Percentiles rank a stretch among this genome's conserved stretches.
phyloP scores from a whole-genome alignment of 2,888 invertebrate genomes.

The Eretmocerus hayati region DNA sequence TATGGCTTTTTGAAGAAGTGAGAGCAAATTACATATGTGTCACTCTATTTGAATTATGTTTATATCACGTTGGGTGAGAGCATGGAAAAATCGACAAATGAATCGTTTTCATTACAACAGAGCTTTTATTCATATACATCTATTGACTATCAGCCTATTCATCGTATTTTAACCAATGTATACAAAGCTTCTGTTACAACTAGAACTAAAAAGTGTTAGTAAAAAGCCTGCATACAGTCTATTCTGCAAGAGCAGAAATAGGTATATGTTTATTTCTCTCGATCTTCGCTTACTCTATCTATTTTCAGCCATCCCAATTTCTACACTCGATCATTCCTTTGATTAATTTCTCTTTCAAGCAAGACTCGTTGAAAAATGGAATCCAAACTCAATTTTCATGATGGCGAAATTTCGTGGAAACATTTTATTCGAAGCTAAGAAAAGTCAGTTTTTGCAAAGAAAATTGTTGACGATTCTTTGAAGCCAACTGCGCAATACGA shows the following conservation, averaged over 20 bases:
- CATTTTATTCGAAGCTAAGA: no score
- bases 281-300: constrained; percentile 35
- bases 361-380: no score
- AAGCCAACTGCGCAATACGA: no score
- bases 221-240: constrained; percentile 31
- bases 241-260: constrained; percentile 5
- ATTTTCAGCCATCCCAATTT: constrained; percentile 33
- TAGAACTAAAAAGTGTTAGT: constrained; percentile 35
- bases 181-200: constrained; percentile 31
- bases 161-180: constrained; percentile 24
- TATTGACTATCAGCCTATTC: constrained; percentile 32
- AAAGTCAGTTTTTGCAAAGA: constrained; percentile 1
- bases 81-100: no score
- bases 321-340: constrained; percentile 5
- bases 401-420: no score
- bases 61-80: no score
- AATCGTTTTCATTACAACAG: constrained; percentile 27
- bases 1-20: no score
- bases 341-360: not conserved
- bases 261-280: constrained; percentile 16
- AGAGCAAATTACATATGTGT: no score
- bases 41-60: no score
- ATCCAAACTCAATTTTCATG: no score
- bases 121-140: constrained; percentile 34
- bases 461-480: no score